Percentiles rank a stretch among this genome's conserved stretches.
Evolutionary conservation across 2,888 invertebrate genomes (phyloP).

Genomic region (Luperina testacea): DNA sequence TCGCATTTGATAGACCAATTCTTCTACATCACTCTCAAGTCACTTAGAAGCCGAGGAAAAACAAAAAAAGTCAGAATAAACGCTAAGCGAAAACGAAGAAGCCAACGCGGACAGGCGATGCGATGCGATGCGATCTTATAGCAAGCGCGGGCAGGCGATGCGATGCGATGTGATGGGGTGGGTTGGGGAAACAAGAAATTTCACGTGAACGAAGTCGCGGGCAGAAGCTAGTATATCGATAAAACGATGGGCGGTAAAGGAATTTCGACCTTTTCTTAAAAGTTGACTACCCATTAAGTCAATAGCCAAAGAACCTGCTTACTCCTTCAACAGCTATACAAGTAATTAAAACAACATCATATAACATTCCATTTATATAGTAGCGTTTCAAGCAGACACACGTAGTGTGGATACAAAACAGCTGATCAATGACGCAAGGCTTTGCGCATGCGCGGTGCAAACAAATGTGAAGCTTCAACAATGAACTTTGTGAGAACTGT

Average conservation of each 20-base stretch:
- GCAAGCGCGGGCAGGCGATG: too few relatives aligned
- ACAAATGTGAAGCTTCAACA: slow-evolving; percentile 51
- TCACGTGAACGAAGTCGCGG: too few relatives aligned
- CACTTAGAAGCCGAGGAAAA: too few relatives aligned
- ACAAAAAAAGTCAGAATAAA: too few relatives aligned
- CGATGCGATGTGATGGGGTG: too few relatives aligned
- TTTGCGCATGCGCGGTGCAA: slow-evolving; percentile 43
- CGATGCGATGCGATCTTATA: too few relatives aligned
- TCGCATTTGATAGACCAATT: too few relatives aligned
- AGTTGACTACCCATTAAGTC: background rate
- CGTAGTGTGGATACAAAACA: slow-evolving; percentile 57
- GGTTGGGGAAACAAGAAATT: too few relatives aligned
- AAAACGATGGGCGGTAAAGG: slow-evolving; percentile 3
- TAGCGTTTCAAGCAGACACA: slow-evolving; percentile 29
- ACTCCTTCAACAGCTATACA: slow-evolving; percentile 6
- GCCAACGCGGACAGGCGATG: too few relatives aligned
- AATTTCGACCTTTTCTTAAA: background rate
- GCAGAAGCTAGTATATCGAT: background rate
- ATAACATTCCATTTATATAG: slow-evolving; percentile 39
- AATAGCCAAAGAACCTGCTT: slow-evolving; percentile 7
- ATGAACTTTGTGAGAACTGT: slow-evolving; percentile 54
- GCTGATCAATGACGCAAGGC: slow-evolving; percentile 52
- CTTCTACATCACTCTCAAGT: too few relatives aligned
- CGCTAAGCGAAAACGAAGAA: too few relatives aligned
- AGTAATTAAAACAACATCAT: slow-evolving; percentile 36